Evolutionary conservation across 1,140 invertebrate species (phyloP).

Genomic region (Caenorhabditis briggsae): DNA sequence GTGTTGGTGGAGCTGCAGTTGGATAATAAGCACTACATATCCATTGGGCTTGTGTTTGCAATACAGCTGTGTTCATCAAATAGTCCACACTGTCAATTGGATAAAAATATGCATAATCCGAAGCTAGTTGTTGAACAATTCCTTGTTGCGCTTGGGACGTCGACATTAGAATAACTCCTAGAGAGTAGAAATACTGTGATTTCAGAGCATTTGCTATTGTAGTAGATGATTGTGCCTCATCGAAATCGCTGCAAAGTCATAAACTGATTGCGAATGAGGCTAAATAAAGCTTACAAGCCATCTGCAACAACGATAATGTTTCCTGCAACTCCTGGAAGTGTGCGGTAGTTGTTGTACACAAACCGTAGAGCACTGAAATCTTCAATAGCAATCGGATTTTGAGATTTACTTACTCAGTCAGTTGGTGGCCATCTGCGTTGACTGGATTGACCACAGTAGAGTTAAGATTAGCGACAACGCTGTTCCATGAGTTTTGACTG

Average conservation of each 20-base stretch:
- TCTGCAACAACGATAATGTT: slow-evolving; percentile 48
- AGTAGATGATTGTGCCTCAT: slow-evolving; percentile 4
- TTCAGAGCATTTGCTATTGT: slow-evolving; percentile 34
- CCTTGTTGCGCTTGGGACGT: slow-evolving; percentile 26
- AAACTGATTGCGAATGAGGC: neutral
- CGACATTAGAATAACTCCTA: slow-evolving; percentile 17
- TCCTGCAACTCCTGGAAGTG: slow-evolving; percentile 23
- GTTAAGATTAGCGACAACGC: neutral
- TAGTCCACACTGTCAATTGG: slow-evolving; percentile 28
- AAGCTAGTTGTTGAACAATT: neutral
- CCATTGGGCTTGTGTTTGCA: slow-evolving; percentile 46
- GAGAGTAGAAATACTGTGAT: slow-evolving; percentile 11
- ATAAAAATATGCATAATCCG: neutral
- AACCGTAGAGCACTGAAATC: slow-evolving; percentile 36
- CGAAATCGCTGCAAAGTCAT: slow-evolving; percentile 44
- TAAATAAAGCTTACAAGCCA: slow-evolving; percentile 50
- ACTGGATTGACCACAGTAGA: slow-evolving; percentile 44
- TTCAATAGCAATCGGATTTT: no score
- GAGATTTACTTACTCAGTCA: slow-evolving; percentile 11
- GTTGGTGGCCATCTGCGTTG: neutral
- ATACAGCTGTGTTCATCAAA: slow-evolving; percentile 10
- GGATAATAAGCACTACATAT: slow-evolving; percentile 33
- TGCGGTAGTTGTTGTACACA: neutral
- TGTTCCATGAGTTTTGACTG: slow-evolving; percentile 1
- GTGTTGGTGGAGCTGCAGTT: slow-evolving; percentile 15